Evolutionary conservation across 2,888 invertebrate species (phyloP), one percentile per base, ranked within the genome.

Genomic region (Caenorhabditis sp.): DNA sequence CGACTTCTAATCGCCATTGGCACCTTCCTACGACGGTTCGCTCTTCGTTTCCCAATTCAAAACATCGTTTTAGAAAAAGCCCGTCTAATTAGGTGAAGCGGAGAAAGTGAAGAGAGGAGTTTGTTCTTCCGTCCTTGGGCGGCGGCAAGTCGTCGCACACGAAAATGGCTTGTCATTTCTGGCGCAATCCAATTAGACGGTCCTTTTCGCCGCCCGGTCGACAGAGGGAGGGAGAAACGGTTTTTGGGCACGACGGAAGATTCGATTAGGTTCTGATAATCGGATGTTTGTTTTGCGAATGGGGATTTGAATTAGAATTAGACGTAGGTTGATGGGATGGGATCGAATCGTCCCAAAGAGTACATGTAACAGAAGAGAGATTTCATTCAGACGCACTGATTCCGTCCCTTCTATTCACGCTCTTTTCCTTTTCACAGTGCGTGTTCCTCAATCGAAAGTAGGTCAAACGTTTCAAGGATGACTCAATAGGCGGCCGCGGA

Each of bases 101-200:
- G 22, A 3, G 39, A 56, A 55, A 56, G 55, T 48, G 48, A 50
- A 53, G 63, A n/a, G n/a, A n/a, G 41, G 41, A 56, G 55, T 53
- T 65, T 55, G 63, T 63, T 63, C 63, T 48, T 62, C 43, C 56
- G 56, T 68, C 52, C 59, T 58, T 59, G 58, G n/a, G 52, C 2
- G 50, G 50, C 58, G 35, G 41, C 48, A 61, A 37, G n/a, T n/a
- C 13, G 17, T 39, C 20, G 41, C 61, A 30, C 32, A n/a, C n/a
- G n/a, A n/a, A n/a, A n/a, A n/a, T n/a, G 55, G 66, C 66, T 66
- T 66, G 66, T 56, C 66, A 55, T 65, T 66, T 66, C 66, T 66
- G 58, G 68, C 68, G 68, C 68, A 68, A 68, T 68, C 68, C 68
- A 68, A 68, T 68, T 68, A 68, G 58, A 68, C 66, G 56, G 56